Conservation (phyloP, 2,888 invertebrate species). For the Sphinx pinastri region DNA sequence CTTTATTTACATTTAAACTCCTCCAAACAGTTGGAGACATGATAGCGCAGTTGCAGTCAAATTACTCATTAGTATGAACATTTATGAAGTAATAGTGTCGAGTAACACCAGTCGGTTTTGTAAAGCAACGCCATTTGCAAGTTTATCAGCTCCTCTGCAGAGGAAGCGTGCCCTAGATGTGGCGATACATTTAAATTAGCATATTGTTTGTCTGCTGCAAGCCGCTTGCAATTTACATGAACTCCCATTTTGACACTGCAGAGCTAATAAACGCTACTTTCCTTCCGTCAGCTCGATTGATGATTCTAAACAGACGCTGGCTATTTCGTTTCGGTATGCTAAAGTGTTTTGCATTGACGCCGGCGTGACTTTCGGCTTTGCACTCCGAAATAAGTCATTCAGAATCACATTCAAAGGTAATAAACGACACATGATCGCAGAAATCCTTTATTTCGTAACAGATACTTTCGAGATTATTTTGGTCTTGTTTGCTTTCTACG, state of each 20-base stretch:
- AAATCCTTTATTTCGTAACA: neutral
- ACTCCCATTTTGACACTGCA: conserved; percentile 39
- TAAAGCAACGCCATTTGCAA: conserved; percentile 60
- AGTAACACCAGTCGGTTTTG: conserved; percentile 32
- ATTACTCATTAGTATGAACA: conserved; percentile 12
- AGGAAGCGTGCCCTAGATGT: conserved; percentile 74
- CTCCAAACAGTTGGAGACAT: neutral
- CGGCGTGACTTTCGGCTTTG: conserved; percentile 34
- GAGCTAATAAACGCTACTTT: conserved; percentile 41
- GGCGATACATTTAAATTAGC: conserved; percentile 55
- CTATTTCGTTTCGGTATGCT: neutral
- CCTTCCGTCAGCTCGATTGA: conserved; percentile 33
- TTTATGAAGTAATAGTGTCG: conserved; percentile 6
- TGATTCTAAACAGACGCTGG: conserved; percentile 20
- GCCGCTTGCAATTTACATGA: conserved; percentile 51
- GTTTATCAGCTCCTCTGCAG: conserved; percentile 65
- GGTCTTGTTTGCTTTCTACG: neutral
- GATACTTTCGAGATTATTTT: neutral
- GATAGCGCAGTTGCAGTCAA: neutral
- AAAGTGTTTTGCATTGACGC: conserved; percentile 18
- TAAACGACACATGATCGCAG: neutral
- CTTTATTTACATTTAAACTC: conserved; percentile 29
- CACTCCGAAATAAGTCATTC: neutral
- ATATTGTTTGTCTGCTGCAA: conserved; percentile 47
- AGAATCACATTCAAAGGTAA: neutral